Base-by-base conservation (phyloP, 2,113 vertebrate species). In the Pedetes capensis region DNA sequence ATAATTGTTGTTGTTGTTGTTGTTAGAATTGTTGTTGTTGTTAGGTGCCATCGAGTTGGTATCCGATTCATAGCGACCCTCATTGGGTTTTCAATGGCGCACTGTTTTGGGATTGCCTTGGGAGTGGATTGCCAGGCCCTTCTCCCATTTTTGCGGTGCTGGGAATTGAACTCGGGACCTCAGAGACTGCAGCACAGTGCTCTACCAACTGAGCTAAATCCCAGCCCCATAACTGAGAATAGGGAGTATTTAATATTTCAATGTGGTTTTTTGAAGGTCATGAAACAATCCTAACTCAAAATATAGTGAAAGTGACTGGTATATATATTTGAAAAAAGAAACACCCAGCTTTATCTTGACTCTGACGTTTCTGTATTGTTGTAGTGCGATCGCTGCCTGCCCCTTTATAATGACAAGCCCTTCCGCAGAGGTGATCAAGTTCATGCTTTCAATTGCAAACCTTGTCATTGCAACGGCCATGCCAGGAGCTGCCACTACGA, bases 381-480 rank as follows among this genome's bases (percentile, higher is more conserved):
- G 55, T 97, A 99, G 99, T 99, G 99, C 42, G 98, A 99, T n/a
- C 98, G 9, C 32, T 99, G 99, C 94, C 96, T 97, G 47, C 98
- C 98, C 0, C 98, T 99, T 76, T 99, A 99, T 97, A 99, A 99
- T 1, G 99, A 99, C 98, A 99, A 99, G 96, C 98, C 99, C 37
- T 99, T 99, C 97, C 98, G 74, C 93, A 97, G 98, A 87, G 99
- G 99, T 91, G 98, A 99, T 96, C 99, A 99, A 87, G 97, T 98
- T 51, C 98, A 98, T 16, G 98, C 98, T 23, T 99, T 99, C 96
- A 98, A 98, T 84, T 99, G 99, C 97, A 99, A 98, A 79, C 98
- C 98, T 39, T 99, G 99, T 96, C 98, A 98, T 29, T 99, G 99
- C 96, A 96, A 99, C 1, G 89, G 98, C 93, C 99, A 99, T 47